A percentile compares a stretch with the other conserved stretches of the same genome.
Evolutionary conservation across 2,888 invertebrate species (phyloP).

Genomic region (Nesidiocoris tenuis): DNA sequence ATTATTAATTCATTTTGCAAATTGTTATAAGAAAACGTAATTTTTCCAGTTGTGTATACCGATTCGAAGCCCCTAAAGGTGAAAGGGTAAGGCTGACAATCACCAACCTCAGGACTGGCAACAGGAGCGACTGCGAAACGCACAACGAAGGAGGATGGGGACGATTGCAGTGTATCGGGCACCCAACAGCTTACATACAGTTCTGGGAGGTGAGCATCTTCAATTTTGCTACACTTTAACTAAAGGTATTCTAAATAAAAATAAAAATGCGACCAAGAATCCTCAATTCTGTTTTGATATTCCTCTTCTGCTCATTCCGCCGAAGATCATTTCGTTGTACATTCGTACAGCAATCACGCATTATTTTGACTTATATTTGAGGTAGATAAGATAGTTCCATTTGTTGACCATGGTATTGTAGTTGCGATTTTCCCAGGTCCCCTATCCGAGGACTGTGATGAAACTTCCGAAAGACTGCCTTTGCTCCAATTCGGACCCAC

Average conservation of each 20-base stretch:
- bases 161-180: slow-evolving; percentile 70
- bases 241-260: no score
- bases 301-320: no score
- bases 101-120: slow-evolving; percentile 67
- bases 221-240: no score
- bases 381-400: neutral
- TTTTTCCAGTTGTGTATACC: slow-evolving; percentile 73
- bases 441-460: slow-evolving; percentile 48
- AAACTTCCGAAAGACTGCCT: slow-evolving; percentile 69
- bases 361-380: no score
- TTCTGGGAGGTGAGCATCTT: slow-evolving; percentile 59
- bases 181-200: slow-evolving; percentile 68
- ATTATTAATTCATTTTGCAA: no score
- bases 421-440: slow-evolving; percentile 45
- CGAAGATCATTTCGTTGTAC: no score
- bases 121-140: slow-evolving; percentile 61
- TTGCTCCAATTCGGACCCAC: slow-evolving; percentile 62
- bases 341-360: no score
- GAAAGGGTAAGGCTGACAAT: slow-evolving; percentile 76
- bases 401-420: neutral
- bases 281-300: no score
- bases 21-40: no score
- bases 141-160: slow-evolving; percentile 66
- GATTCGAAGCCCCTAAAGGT: slow-evolving; percentile 81
- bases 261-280: no score